Conservation (phyloP, 2,888 invertebrate genomes). For the Caenorhabditis becei region DNA sequence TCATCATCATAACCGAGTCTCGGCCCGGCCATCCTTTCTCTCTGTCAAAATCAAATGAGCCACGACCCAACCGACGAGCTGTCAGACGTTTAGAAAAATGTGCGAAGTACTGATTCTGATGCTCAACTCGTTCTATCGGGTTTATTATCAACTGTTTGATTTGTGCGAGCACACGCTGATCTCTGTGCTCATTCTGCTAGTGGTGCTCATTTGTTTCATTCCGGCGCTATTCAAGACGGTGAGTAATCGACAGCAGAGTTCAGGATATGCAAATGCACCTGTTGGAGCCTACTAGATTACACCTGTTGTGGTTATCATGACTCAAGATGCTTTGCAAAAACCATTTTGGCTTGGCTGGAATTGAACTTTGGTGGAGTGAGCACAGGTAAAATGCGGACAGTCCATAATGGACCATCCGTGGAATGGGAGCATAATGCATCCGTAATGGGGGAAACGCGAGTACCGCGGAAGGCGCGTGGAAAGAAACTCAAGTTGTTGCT, state of each 20-base stretch:
- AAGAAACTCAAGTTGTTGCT: too few relatives aligned
- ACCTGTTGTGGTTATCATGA: not conserved
- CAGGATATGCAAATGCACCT: too few relatives aligned
- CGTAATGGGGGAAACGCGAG: too few relatives aligned
- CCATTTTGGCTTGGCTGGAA: too few relatives aligned
- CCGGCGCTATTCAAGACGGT: conserved; percentile 68
- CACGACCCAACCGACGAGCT: not conserved
- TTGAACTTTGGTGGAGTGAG: too few relatives aligned
- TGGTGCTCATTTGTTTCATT: conserved; percentile 69
- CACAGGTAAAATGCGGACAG: too few relatives aligned
- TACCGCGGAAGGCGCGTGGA: too few relatives aligned
- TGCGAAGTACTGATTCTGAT: conserved; percentile 73
- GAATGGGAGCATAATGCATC: too few relatives aligned
- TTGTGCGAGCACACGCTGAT: conserved; percentile 74
- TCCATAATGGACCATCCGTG: too few relatives aligned
- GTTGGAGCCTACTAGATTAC: too few relatives aligned
- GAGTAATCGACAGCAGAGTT: conserved; percentile 15
- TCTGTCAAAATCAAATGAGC: conserved; percentile 42
- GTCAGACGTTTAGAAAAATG: conserved; percentile 51
- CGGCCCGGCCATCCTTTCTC: not conserved
- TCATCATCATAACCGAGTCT: conserved; percentile 48
- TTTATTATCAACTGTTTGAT: conserved; percentile 75
- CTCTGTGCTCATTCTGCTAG: conserved; percentile 68
- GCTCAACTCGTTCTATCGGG: conserved; percentile 75
- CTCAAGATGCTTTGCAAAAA: conserved; percentile 11